A percentile compares a stretch with the other conserved stretches of the same genome.
Conservation (phyloP, 2,888 invertebrate genomes). For the Lasioglossum zephyrum region DNA sequence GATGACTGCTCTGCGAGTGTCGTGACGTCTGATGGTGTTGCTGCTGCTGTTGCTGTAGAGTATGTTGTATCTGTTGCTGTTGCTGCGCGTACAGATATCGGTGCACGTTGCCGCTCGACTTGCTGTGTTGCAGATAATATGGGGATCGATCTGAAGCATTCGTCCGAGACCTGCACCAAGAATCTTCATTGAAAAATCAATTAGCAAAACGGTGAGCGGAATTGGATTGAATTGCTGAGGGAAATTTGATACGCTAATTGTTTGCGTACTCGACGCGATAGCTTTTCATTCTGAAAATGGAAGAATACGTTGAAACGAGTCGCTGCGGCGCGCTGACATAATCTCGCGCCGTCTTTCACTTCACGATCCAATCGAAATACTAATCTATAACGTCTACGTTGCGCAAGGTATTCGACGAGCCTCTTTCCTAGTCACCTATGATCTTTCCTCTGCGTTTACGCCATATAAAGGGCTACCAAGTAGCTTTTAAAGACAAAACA, state of each 20-base stretch:
- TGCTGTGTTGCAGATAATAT: slow-evolving; percentile 87
- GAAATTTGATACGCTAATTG: neutral
- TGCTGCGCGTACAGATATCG: slow-evolving; percentile 85
- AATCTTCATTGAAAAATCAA: slow-evolving; percentile 37
- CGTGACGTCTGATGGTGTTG: slow-evolving; percentile 64
- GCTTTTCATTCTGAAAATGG: slow-evolving; percentile 35
- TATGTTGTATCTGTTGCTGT: slow-evolving; percentile 85
- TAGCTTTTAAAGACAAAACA: neutral
- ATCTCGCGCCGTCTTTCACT: slow-evolving; percentile 28
- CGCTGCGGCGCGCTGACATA: slow-evolving; percentile 25
- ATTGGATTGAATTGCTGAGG: no score
- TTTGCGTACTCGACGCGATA: neutral
- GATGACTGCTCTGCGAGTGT: slow-evolving; percentile 62
- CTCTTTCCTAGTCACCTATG: slow-evolving; percentile 24
- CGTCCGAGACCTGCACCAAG: slow-evolving; percentile 79
- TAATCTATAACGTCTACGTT: slow-evolving; percentile 39
- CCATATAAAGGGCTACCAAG: neutral
- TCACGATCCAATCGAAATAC: slow-evolving; percentile 18
- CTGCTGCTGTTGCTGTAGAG: slow-evolving; percentile 57
- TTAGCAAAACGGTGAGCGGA: neutral
- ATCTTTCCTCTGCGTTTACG: neutral
- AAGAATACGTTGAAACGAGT: slow-evolving; percentile 18
- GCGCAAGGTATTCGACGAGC: slow-evolving; percentile 17
- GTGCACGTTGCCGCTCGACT: slow-evolving; percentile 89
- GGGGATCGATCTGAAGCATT: slow-evolving; percentile 78